Base-by-base conservation (phyloP, 1,140 invertebrate species). In the Acromyrmex charruanus region DNA sequence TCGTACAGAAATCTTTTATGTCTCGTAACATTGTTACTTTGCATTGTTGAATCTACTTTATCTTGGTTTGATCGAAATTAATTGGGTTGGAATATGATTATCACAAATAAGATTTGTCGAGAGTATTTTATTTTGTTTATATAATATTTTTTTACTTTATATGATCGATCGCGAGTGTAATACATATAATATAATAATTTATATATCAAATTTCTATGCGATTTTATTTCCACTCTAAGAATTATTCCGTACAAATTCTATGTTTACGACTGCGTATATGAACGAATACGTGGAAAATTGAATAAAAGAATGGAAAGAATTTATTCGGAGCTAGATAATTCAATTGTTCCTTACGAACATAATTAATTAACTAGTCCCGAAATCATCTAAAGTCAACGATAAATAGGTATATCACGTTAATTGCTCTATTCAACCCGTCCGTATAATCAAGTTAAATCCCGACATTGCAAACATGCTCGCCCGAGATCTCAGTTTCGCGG, bases 1-100 rank as follows among this genome's bases (percentile, higher is more conserved):
- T 84, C 88, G 66, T 51, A 77, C 12, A 25, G 35, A 89, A 89
- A 90, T 87, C 74, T 68, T 69, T 85, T 28, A 49, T 59, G 55
- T 74, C 68, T 72, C 49, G n/a, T 74, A 61, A 80, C 44, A 12
- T 21, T 14, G 35, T 65, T 66, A 84, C 80, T 84, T 61, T 39
- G 21, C 53, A 53, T 69, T 53, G 77, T 68, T 28, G 63, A 55
- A 49, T 75, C 18, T 18, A 61, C 25, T 84, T 84, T 61, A 44
- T 12, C 69, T 39, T n/a, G 7, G 44, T 69, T 71, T 61, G 69
- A 63, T 84, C 58, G 35, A 39, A 75, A 1, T 25, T 75, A 75
- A 84, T 84, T 84, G 39, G 28, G 14, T 44, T 6, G 2, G 14
- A 55, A 49, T n/a, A 51, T n/a, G 58, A 39, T 35, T 51, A 51